These are phyloP conservation scores for Pollimyrus isidori DNA, from an alignment of 2,113 vertebrate species.

Conservation along the genomic window DNA sequence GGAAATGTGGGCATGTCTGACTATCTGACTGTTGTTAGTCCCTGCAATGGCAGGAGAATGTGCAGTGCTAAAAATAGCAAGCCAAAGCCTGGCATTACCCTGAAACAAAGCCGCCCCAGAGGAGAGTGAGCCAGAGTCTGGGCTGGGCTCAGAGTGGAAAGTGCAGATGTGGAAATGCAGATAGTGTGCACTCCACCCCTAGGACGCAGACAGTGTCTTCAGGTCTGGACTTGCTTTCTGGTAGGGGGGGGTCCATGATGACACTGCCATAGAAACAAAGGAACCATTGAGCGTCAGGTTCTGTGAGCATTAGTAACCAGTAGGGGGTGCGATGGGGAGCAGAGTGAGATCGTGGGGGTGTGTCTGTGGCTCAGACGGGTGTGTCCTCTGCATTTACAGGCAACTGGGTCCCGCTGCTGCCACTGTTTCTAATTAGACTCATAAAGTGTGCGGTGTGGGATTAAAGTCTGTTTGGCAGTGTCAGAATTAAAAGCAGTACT, in stretches of 20 bases:
- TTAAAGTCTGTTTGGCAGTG: constrained; percentile 24
- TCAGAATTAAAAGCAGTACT: constrained; percentile 13
- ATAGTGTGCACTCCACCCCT: neutral
- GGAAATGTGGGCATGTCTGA: neutral
- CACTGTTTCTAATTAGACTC: constrained; percentile 28
- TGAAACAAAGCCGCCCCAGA: constrained; percentile 1
- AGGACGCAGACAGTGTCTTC: neutral
- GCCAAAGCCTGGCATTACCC: neutral
- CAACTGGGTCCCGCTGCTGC: neutral
- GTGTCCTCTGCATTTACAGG: constrained; percentile 5
- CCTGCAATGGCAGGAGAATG: neutral
- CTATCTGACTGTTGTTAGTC: neutral
- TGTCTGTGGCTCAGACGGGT: neutral
- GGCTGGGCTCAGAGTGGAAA: constrained; percentile 5
- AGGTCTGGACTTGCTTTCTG: constrained; percentile 7
- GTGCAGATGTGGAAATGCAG: neutral
- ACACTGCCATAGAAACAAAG: constrained; percentile 11
- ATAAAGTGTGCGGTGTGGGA: constrained; percentile 21
- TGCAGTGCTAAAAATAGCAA: neutral
- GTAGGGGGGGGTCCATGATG: neutral
- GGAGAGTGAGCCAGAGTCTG: neutral
- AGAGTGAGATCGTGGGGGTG: neutral
- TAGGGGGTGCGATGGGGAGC: neutral
- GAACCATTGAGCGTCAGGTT: constrained; percentile 6
- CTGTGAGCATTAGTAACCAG: neutral